Evolutionary conservation across 2,797 vertebrate genomes (phyloP).

Genomic region (Psittacula echo): DNA sequence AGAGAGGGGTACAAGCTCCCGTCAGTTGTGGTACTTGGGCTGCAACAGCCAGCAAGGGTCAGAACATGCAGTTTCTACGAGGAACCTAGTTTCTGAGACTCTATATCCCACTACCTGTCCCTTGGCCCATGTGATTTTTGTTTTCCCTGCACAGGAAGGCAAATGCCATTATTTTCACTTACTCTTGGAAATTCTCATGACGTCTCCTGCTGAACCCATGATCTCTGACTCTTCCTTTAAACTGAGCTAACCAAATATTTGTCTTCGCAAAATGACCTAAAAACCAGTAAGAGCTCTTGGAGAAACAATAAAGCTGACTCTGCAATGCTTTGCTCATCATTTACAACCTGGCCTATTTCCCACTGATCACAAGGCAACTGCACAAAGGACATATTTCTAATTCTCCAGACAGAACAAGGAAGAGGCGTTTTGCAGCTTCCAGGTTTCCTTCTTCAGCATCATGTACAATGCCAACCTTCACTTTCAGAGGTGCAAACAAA

Average conservation of each 20-base stretch:
- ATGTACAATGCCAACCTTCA: background rate
- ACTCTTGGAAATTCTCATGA: background rate
- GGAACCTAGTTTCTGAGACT: background rate
- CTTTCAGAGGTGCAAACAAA: background rate
- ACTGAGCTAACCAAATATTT: background rate
- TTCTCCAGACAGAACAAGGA: background rate
- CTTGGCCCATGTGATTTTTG: rapidly evolving
- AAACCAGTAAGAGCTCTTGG: background rate
- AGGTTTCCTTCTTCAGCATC: background rate
- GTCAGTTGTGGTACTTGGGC: background rate
- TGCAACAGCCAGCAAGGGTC: background rate
- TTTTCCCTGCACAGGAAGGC: background rate
- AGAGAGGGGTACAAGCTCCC: background rate
- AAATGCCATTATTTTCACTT: background rate
- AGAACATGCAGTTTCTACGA: background rate
- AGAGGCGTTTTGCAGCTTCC: background rate
- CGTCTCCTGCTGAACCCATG: background rate
- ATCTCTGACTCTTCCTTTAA: background rate
- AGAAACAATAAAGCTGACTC: background rate
- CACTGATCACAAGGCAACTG: rapidly evolving
- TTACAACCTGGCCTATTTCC: background rate
- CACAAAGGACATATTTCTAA: background rate
- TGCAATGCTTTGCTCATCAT: background rate
- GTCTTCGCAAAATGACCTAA: background rate
- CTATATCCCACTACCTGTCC: background rate